Percentiles rank a stretch among this genome's conserved stretches.
Evolutionary conservation across 1,140 invertebrate species (phyloP).

Genomic region (Conus ventricosus): DNA sequence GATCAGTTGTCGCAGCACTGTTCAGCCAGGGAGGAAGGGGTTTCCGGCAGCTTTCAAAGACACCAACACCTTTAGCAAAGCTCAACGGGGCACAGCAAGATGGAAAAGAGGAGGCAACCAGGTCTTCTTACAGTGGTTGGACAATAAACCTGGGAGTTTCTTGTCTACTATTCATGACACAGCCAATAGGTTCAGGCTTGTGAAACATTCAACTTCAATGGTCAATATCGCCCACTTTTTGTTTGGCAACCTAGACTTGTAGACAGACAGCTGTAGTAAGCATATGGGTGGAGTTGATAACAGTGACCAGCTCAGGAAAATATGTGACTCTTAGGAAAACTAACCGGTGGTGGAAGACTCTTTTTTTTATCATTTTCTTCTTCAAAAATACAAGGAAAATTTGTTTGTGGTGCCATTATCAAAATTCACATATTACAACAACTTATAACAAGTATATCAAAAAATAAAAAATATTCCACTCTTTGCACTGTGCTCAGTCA

Average conservation of each 20-base stretch:
- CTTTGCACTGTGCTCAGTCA: too few species aligned
- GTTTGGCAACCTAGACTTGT: background rate
- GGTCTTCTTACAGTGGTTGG: slow-evolving; percentile 9
- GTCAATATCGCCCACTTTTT: background rate
- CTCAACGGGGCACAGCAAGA: background rate
- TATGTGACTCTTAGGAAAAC: background rate
- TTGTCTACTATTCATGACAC: slow-evolving; percentile 12
- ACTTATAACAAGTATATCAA: too few species aligned
- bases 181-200: background rate
- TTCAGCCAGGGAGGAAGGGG: too few species aligned
- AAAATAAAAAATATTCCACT: too few species aligned
- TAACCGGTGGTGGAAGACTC: background rate
- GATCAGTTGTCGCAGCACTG: too few species aligned
- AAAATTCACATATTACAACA: too few species aligned
- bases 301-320: slow-evolving; percentile 8
- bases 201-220: background rate
- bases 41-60: too few species aligned
- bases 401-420: too few species aligned
- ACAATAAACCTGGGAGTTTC: slow-evolving; percentile 12
- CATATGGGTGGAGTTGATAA: slow-evolving; percentile 25
- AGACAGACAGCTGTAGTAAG: slow-evolving; percentile 1
- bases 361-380: slow-evolving; percentile 14
- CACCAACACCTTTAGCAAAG: too few species aligned
- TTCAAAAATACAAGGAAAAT: too few species aligned
- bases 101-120: background rate